A percentile compares a stretch with the other conserved stretches of the same genome.
phyloP scores from a whole-genome alignment of 2,888 invertebrate genomes.

The Lordiphosa andalusiaca region DNA sequence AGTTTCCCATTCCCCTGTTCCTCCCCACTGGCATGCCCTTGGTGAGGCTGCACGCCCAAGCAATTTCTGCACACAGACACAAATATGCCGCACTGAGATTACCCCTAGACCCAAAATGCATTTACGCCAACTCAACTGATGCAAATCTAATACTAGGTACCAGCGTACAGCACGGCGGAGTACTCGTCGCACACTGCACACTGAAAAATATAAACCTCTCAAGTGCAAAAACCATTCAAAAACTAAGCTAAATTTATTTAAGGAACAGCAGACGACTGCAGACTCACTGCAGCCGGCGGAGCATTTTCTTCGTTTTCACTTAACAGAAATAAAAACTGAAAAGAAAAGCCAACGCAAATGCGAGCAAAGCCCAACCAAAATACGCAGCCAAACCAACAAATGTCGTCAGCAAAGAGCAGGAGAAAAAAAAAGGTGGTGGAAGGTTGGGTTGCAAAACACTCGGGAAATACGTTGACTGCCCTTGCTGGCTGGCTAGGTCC shows the following conservation, averaged over 20 bases:
- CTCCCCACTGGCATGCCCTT: slow-evolving; percentile 1
- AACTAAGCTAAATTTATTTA: slow-evolving; percentile 73
- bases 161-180: background rate
- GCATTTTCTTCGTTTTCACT: slow-evolving; percentile 53
- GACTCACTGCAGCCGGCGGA: slow-evolving; percentile 17
- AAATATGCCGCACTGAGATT: slow-evolving; percentile 68
- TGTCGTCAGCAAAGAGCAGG: slow-evolving; percentile 59
- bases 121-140: slow-evolving; percentile 72
- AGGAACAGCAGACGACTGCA: slow-evolving; percentile 51
- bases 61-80: slow-evolving; percentile 52
- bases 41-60: slow-evolving; percentile 51
- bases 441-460: slow-evolving; percentile 38
- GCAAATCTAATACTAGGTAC: slow-evolving; percentile 64
- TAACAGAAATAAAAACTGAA: slow-evolving; percentile 71
- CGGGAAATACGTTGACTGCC: slow-evolving; percentile 33
- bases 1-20: slow-evolving; percentile 1
- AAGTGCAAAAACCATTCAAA: slow-evolving; percentile 73
- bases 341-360: slow-evolving; percentile 73
- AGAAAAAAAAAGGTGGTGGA: slow-evolving; percentile 24
- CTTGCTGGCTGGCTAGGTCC: background rate
- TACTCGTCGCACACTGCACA: slow-evolving; percentile 4
- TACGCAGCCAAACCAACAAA: slow-evolving; percentile 52
- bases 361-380: slow-evolving; percentile 69
- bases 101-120: slow-evolving; percentile 61
- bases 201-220: slow-evolving; percentile 66